phyloP scores from a whole-genome alignment of 2,888 invertebrate species.

The Limnephilus auricula region DNA sequence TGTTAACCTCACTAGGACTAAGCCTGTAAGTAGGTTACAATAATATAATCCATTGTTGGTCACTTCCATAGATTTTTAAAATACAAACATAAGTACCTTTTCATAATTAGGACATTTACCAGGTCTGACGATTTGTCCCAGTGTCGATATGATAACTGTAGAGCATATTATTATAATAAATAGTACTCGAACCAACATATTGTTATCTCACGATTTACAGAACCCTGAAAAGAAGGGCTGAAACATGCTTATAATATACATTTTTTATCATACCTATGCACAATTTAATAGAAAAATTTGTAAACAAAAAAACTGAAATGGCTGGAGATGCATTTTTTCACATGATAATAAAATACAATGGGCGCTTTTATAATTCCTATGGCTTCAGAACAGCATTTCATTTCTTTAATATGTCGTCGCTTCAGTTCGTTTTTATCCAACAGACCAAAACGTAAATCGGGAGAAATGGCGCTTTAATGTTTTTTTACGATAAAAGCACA shows the following conservation, averaged over 20 bases:
- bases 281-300: too few species aligned
- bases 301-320: too few species aligned
- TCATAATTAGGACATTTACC: neutral
- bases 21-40: neutral
- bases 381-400: too few species aligned
- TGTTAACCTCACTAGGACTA: too few species aligned
- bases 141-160: neutral
- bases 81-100: neutral
- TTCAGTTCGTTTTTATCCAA: too few species aligned
- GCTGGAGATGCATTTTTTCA: too few species aligned
- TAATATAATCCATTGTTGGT: neutral
- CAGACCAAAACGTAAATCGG: too few species aligned
- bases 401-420: too few species aligned
- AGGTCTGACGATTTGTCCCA: neutral
- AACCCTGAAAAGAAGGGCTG: neutral
- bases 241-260: neutral
- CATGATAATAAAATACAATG: too few species aligned
- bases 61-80: neutral
- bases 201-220: neutral
- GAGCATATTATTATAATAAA: neutral
- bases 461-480: too few species aligned
- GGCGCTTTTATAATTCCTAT: too few species aligned
- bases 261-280: neutral
- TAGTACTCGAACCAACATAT: neutral
- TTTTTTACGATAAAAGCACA: too few species aligned